Conservation (phyloP, 2,888 invertebrate genomes). For the Cataglyphis albicans region DNA sequence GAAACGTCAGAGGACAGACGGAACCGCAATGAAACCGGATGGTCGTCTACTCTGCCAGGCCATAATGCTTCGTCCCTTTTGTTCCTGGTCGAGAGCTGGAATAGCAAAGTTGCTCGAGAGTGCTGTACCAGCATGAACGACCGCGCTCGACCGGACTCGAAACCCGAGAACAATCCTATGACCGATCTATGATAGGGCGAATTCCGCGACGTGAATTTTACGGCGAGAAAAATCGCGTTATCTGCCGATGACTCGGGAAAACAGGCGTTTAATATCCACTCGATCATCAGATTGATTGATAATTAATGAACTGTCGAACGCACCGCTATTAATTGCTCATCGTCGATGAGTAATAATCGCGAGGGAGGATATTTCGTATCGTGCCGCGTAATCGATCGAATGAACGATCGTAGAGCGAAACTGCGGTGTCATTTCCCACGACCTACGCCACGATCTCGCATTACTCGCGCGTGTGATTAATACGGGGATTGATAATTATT, state of each 20-base stretch:
- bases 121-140: conserved; percentile 69
- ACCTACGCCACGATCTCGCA: conserved; percentile 66
- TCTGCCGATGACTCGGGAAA: conserved; percentile 66
- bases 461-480: conserved; percentile 38
- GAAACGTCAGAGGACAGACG: conserved; percentile 86
- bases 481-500: conserved; percentile 31
- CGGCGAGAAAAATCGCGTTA: conserved; percentile 53
- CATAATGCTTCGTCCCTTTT: conserved; percentile 83
- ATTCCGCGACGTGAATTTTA: conserved; percentile 21
- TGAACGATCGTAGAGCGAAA: conserved; percentile 79
- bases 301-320: conserved; percentile 70
- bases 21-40: conserved; percentile 86
- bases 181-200: conserved; percentile 2
- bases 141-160: conserved; percentile 60
- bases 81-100: conserved; percentile 79
- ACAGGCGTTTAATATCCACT: conserved; percentile 60
- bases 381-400: conserved; percentile 66
- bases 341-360: conserved; percentile 68
- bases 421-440: conserved; percentile 80
- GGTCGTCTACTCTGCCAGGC: conserved; percentile 81
- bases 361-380: conserved; percentile 61
- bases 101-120: conserved; percentile 75
- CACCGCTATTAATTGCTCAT: conserved; percentile 68
- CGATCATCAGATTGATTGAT: conserved; percentile 65
- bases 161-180: background rate